Evolutionary conservation across 92 coral and sea anemone species (phyloP), one percentile per base, ranked within the genome.

Genomic region (Phymanthus crucifer): DNA sequence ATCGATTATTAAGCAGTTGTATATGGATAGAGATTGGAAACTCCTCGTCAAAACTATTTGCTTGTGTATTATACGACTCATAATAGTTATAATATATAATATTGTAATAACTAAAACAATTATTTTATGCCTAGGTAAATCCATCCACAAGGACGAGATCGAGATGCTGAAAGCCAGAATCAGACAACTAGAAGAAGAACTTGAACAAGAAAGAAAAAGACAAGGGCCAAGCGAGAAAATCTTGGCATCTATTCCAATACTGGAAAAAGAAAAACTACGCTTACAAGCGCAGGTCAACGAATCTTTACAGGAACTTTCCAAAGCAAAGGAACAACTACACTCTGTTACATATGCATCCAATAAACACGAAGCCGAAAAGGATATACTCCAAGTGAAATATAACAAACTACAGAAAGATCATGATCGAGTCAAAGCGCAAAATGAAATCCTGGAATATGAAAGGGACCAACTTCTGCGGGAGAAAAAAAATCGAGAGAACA

Each of bases 211-310:
- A 61, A 79, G 77, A 76, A 90, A 88, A 66, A 87, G 80, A 85
- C 65, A 87, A 11, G 38, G 67, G 32, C 71, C 85, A 23, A 78
- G 83, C 90, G 94, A 92, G 57, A 81, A 81, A 36, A 85, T 80
- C 21, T 85, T 87, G 1, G 85, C 86, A 4, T 80, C 91, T n/a
- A 83, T 90, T 72, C 79, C 97, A 67, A 86, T 90, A 47, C 73
- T 92, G 64, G 97, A 92, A 73, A 92, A 92, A 61, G 97, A 92
- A 82, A 92, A 92, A 61, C 89, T 92, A 43, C 88, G 84, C 17
- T 52, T 90, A 33, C 92, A 92, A 74, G 72, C 86, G 19, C 92
- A 90, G 64, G 73, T 85, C 64, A 92, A 87, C 82, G 97, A 92
- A 56, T 80, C 91, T n/a, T 35, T 82, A 68, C 90, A 87, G 73